Conservation (phyloP, 2,113 vertebrate species). For the Coturnix japonica region DNA sequence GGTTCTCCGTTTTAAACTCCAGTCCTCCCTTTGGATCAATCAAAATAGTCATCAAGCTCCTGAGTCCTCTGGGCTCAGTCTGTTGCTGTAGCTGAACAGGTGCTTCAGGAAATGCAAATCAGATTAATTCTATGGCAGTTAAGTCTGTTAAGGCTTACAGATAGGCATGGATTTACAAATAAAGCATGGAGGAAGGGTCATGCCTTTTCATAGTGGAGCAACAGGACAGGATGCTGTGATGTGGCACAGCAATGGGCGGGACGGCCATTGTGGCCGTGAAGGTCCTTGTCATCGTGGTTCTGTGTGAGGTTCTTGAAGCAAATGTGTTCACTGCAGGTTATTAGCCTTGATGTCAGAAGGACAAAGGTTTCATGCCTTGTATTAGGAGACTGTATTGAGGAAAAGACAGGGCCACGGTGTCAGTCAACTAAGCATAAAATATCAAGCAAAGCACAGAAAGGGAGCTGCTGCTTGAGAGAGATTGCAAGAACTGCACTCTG, state of each 20-base stretch:
- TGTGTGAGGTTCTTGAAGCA: not conserved
- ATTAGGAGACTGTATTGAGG: not conserved
- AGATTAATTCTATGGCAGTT: not conserved
- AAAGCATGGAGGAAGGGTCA: not conserved
- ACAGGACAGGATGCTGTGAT: not conserved
- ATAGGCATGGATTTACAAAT: not conserved
- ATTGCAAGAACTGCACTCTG: not conserved
- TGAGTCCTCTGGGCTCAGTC: not conserved
- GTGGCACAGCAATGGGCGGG: not conserved
- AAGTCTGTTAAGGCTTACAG: not conserved
- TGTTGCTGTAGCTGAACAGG: not conserved
- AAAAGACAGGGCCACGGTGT: not conserved
- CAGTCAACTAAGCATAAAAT: rapidly evolving
- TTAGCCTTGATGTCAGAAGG: not conserved
- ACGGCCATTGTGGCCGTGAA: too few relatives aligned
- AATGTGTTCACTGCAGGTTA: not conserved
- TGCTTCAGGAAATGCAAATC: not conserved
- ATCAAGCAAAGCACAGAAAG: not conserved
- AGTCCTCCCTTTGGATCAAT: not conserved
- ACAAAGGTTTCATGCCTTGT: not conserved
- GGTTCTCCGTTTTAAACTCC: not conserved
- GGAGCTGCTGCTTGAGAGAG: not conserved
- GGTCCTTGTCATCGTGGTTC: not conserved
- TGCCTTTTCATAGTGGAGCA: not conserved
- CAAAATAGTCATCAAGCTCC: rapidly evolving